Evolutionary conservation across 2,888 invertebrate species (phyloP), one percentile per base, ranked within the genome.

Genomic region (Lymantria monacha): DNA sequence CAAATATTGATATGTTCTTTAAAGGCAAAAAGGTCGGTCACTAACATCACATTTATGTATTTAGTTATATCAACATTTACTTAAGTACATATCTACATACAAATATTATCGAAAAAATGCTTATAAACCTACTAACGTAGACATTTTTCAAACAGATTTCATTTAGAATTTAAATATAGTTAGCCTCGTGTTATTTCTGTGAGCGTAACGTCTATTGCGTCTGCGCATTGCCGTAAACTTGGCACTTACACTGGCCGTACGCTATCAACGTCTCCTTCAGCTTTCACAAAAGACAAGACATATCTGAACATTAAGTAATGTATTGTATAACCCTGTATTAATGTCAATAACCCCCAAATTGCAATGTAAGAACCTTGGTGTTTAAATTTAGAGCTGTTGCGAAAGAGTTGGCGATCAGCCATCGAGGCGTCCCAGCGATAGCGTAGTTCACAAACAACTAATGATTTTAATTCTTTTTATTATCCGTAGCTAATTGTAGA

Each of bases 301-400:
- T 76, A 72, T 62, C 62, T 47, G 48, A 69, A 74, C 66, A 70
- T 84, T 79, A 73, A 61, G 73, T 85, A 85, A 85, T 73, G 67
- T 59, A 78, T 84, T 84, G 79, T 83, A 81, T 83, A 85, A 86
- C 72, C 61, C 66, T 61, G 67, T 76, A 73, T 70, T 81, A 81
- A 85, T 85, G 91, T 91, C 90, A 91, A 88, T 90, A 89, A 91
- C 90, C 90, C 72, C 83, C 84, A 86, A 88, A 89, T 82, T 83
- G 82, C 83, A 83, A 81, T 76, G 78, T 78, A 79, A 78, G 79
- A 87, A 87, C 88, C 89, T 88, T 89, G 87, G 81, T 74, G 74
- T 61, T 68, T 84, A 87, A 80, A 85, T 82, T 80, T 88, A 88
- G 83, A 81, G 67, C 69, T 59, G 75, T 88, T 88, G 82, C 84